Base-by-base conservation (phyloP, 2,888 invertebrate species). In the Clepsis dumicolana region DNA sequence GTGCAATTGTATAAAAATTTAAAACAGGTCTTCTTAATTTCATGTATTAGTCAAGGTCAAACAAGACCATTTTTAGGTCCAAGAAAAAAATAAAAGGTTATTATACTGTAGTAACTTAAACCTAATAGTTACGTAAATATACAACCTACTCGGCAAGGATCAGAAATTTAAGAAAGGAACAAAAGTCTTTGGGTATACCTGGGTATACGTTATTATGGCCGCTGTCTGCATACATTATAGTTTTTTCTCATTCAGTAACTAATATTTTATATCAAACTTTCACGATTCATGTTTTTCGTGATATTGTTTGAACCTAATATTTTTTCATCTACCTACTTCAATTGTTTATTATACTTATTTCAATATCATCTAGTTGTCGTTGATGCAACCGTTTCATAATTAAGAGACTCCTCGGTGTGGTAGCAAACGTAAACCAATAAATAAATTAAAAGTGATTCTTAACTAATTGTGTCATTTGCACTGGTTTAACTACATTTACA, bases 161-260 rank as follows among this genome's bases (percentile, higher is more conserved):
- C 71, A 73, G 72, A 75, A 71, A 73, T 75, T 74, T 57, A 56
- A 72, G 75, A 77, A 69, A 65, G 73, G 71, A 70, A 71, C 70
- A 66, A 64, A 64, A 65, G 25, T 70, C 70, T 70, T 70, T 70
- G 65, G 70, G 74, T 73, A 73, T 71, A 77, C 56, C 68, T 70
- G 65, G 70, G 74, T 73, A 73, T 71, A 77, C 56, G 35, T 27
- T 38, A 81, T 76, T 82, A 84, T 84, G 84, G 84, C 84, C 82
- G 79, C 82, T 71, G 29, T 41, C 16, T 44, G n/a, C 29, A 65
- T 18, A 18, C 25, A 35, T 25, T 38, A 14, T 25, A n/a, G n/a
- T n/a, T n/a, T n/a, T 14, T 25, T 21, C 24, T 25, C 25, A 21
- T 24, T 50, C 21, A 50, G n/a, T 14, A n/a, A n/a, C n/a, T n/a